Percentiles rank a stretch among this genome's conserved stretches.
Evolutionary conservation across 2,888 invertebrate genomes (phyloP).

Genomic region (Blastobasis adustella): DNA sequence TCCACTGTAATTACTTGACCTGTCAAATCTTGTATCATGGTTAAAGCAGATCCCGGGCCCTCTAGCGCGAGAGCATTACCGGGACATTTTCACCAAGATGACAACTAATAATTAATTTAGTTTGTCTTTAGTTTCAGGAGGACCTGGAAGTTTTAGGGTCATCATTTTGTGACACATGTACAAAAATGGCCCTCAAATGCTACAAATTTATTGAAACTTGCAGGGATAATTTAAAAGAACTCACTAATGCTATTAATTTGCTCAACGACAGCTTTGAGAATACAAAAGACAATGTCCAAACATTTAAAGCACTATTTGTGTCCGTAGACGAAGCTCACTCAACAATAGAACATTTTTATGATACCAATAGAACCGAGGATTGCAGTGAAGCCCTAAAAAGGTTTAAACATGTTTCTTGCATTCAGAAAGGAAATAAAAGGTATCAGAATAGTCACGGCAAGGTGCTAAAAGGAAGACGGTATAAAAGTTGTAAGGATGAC

Average conservation of each 20-base stretch:
- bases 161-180: background rate
- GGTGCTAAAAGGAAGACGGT: background rate
- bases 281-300: background rate
- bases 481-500: background rate
- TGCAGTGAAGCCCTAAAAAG: background rate
- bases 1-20: too few species aligned
- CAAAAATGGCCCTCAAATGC: background rate
- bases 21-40: too few species aligned
- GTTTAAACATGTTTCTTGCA: background rate
- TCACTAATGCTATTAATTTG: background rate
- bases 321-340: background rate
- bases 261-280: slow-evolving; percentile 3
- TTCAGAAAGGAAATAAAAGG: background rate
- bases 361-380: background rate
- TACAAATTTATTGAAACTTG: slow-evolving; percentile 5
- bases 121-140: too few species aligned
- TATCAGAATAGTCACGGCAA: background rate
- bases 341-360: slow-evolving; percentile 5
- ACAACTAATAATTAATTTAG: too few species aligned
- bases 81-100: too few species aligned
- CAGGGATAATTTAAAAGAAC: background rate
- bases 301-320: slow-evolving; percentile 4
- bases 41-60: too few species aligned
- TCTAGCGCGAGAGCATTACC: too few species aligned
- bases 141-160: too few species aligned